Conservation (phyloP, 2,113 vertebrate genomes). For the Heptranchias perlo region DNA sequence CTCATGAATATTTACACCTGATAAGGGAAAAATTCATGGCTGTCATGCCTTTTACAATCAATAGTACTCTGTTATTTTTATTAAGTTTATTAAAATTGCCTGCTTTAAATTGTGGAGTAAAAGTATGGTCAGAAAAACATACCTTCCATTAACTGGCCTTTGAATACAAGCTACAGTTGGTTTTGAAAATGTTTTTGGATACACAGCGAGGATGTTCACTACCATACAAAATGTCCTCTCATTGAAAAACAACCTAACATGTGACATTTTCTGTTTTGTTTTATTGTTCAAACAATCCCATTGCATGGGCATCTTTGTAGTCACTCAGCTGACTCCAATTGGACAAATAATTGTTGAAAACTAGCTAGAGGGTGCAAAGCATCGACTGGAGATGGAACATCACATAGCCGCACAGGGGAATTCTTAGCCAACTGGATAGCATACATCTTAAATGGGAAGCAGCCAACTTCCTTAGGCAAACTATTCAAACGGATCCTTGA, state of each 20-base stretch:
- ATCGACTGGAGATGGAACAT: background rate
- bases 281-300: background rate
- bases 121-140: background rate
- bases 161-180: background rate
- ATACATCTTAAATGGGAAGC: conserved; percentile 3
- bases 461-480: background rate
- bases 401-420: background rate
- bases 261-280: background rate
- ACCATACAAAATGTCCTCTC: background rate
- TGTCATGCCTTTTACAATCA: no score
- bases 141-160: background rate
- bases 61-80: background rate
- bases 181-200: background rate
- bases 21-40: no score
- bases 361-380: background rate
- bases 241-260: background rate
- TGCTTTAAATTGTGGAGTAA: background rate
- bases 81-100: background rate
- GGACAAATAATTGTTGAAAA: conserved; percentile 3
- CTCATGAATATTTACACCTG: no score
- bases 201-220: background rate
- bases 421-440: conserved; percentile 4
- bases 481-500: conserved; percentile 17
- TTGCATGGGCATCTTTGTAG: background rate
- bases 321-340: background rate